Evolutionary conservation across 1,140 invertebrate species (phyloP), one percentile per base, ranked within the genome.

Genomic region (Ostrea denselamellosa): DNA sequence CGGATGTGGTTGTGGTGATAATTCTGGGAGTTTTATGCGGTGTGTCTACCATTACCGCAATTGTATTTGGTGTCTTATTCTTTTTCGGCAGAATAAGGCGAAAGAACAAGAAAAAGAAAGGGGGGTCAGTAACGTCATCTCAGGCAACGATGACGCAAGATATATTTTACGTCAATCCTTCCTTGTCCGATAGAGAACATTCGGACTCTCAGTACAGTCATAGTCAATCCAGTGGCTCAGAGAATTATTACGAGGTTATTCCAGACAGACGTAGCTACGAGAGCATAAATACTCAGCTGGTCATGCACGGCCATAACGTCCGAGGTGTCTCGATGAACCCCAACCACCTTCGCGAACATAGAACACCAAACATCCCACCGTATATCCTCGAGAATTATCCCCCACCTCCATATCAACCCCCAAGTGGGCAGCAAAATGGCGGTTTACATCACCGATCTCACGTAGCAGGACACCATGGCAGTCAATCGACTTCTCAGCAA

Each of bases 71-170:
- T 28, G 89, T 89, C n/a, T 85, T 94, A 19, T 94, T 92, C 89
- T 90, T 92, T 81, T 17, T 94, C 12, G 90, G 91, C 0, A 87
- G 91, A 82, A 88, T 87, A 12, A 86, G 90, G 44, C 89, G 90
- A 54, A 91, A 90, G 86, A 90, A 88, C 8, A 92, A 93, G 77
- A 92, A 90, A 9, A 90, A 90, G 34, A 92, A 91, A 83, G 88
- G 86, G 14, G 92, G 93, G 17, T 93, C 93, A 0, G 93, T 94
- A 85, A 94, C 93, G 68, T 94, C 93, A 88, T 92, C 91, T n/a
- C 93, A 94, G 52, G 93, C 93, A 0, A 94, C 93, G 22, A 94
- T 94, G 93, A 94, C 93, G 28, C 93, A 94, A 86, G 93, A 94
- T 87, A 93, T 94, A 22, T 94, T 94, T 87, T 94, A 94, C 88